phyloP scores from a whole-genome alignment of 2,888 invertebrate species.

The Brachyptera putata region DNA sequence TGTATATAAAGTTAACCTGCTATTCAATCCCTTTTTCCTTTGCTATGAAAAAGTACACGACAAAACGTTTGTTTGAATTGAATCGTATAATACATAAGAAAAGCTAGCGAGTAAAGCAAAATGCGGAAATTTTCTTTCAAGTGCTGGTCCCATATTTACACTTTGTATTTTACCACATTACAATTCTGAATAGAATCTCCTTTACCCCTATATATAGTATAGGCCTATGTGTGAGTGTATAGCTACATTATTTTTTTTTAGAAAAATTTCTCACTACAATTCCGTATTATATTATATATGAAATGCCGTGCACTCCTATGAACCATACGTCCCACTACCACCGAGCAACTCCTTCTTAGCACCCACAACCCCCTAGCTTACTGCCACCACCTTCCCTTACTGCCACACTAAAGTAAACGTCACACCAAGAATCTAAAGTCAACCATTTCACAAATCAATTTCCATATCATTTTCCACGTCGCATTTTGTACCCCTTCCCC shows the following conservation, averaged over 20 bases:
- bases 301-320: no score
- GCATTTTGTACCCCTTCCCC: conserved; percentile 15
- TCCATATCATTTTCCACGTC: conserved; percentile 33
- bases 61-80: no score
- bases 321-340: neutral
- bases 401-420: conserved; percentile 17
- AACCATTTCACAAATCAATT: conserved; percentile 34
- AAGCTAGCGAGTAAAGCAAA: conserved; percentile 17
- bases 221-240: no score
- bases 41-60: no score
- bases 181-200: conserved; percentile 14
- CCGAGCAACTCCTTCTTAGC: neutral
- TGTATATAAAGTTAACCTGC: no score
- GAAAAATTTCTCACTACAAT: conserved; percentile 6
- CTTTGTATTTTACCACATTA: conserved; percentile 11
- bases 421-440: conserved; percentile 29
- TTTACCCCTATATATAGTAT: neutral
- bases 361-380: neutral
- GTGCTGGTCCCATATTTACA: conserved; percentile 12
- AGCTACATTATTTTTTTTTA: no score
- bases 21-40: no score
- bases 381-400: conserved; percentile 2
- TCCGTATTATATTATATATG: conserved; percentile 3
- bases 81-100: neutral
- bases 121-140: conserved; percentile 14